A percentile compares a stretch with the other conserved stretches of the same genome.
Evolutionary conservation across 2,888 invertebrate species (phyloP).

Genomic region (Drosophila flavopinicola): DNA sequence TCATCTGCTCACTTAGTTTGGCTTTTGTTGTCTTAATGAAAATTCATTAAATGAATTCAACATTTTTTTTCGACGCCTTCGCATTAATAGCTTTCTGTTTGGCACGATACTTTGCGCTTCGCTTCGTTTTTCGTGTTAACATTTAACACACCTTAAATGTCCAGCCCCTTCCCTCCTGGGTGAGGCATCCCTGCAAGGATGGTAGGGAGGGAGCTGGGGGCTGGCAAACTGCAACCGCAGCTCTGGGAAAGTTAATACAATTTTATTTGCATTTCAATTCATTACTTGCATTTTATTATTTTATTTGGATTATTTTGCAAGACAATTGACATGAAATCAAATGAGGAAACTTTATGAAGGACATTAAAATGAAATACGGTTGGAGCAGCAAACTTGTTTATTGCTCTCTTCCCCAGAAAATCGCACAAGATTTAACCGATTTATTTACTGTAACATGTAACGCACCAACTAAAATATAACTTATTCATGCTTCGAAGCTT

Average conservation of each 20-base stretch:
- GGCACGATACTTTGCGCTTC: conserved; percentile 42
- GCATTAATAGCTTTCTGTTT: conserved; percentile 52
- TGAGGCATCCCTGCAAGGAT: neutral
- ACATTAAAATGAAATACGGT: conserved; percentile 41
- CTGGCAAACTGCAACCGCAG: conserved; percentile 35
- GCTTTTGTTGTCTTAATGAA: conserved; percentile 43
- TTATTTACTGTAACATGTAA: no score
- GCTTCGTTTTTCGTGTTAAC: conserved; percentile 68
- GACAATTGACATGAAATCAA: conserved; percentile 75
- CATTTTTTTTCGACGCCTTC: conserved; percentile 55
- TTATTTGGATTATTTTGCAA: conserved; percentile 62
- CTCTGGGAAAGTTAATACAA: conserved; percentile 64
- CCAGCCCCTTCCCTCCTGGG: neutral
- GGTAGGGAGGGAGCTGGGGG: conserved; percentile 5
- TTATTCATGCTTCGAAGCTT: no score
- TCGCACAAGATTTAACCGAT: no score
- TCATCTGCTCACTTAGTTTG: conserved; percentile 27
- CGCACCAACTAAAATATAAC: no score
- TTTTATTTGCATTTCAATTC: conserved; percentile 78
- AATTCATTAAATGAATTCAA: conserved; percentile 59
- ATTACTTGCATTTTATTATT: conserved; percentile 73
- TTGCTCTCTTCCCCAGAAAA: no score
- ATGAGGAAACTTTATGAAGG: conserved; percentile 63
- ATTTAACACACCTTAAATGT: conserved; percentile 69
- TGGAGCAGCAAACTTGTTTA: neutral